Conservation (phyloP, 2,888 invertebrate genomes). For the Spisula solida region DNA sequence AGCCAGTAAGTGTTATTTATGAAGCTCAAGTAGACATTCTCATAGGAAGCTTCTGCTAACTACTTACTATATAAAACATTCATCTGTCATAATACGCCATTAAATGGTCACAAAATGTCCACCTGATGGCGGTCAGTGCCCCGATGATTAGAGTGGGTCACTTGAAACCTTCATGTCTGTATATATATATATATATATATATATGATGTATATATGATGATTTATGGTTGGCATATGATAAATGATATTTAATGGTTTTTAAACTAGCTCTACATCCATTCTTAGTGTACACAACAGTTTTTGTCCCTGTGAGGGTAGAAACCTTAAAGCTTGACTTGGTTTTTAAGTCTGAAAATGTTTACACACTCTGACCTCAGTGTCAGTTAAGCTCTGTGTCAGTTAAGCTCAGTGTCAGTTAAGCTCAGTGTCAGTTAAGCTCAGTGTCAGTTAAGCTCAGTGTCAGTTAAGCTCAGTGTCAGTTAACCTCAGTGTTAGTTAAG, state of each 20-base stretch:
- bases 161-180: not conserved
- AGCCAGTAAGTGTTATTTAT: slow-evolving; percentile 30
- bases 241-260: not conserved
- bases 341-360: too few relatives aligned
- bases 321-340: too few relatives aligned
- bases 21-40: not conserved
- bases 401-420: too few relatives aligned
- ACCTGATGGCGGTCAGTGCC: not conserved
- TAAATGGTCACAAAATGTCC: not conserved
- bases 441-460: too few relatives aligned
- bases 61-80: not conserved
- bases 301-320: too few relatives aligned
- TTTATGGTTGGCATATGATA: slow-evolving; percentile 17
- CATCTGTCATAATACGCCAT: not conserved
- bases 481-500: too few relatives aligned
- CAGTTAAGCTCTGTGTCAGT: too few relatives aligned
- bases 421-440: too few relatives aligned
- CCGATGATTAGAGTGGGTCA: not conserved
- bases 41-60: not conserved
- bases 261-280: too few relatives aligned
- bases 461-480: too few relatives aligned
- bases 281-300: too few relatives aligned
- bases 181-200: not conserved
- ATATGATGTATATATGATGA: not conserved
- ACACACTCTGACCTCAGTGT: too few relatives aligned